Percentiles rank a stretch among this genome's conserved stretches.
Evolutionary conservation across 2,797 vertebrate genomes (phyloP).

Genomic region (Ispidina picta): DNA sequence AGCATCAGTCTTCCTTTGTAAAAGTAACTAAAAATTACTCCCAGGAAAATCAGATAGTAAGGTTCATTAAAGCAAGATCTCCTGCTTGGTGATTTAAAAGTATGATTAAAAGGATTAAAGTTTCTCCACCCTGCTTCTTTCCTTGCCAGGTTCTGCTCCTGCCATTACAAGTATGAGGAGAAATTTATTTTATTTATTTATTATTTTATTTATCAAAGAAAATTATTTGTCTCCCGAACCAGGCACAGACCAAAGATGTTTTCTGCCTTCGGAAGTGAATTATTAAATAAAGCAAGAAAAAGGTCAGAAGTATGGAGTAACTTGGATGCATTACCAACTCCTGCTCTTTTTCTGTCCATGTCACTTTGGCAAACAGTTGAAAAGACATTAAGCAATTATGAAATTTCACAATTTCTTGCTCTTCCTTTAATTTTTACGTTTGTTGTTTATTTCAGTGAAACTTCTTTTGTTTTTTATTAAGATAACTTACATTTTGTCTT

Average conservation of each 20-base stretch:
- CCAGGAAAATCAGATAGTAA: neutral
- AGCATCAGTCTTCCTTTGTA: neutral
- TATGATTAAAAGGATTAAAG: neutral
- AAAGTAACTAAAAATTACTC: neutral
- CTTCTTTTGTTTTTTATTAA: neutral
- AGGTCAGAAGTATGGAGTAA: neutral
- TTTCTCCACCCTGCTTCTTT: neutral
- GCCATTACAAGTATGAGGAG: neutral
- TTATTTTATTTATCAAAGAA: too few species aligned
- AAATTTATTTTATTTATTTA: too few species aligned
- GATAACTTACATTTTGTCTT: neutral
- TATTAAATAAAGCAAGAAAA: neutral
- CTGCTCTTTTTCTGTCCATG: neutral
- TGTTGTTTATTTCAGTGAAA: neutral
- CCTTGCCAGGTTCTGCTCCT: neutral
- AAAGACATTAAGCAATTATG: neutral
- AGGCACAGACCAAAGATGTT: neutral
- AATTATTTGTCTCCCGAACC: neutral
- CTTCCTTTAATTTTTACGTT: neutral
- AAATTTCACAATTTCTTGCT: accelerated
- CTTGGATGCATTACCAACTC: neutral
- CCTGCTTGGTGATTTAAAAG: neutral
- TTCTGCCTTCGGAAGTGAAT: neutral
- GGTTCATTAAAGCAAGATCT: neutral
- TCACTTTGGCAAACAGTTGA: neutral